A percentile compares a stretch with the other conserved stretches of the same genome.
These are phyloP conservation scores for Melinaea marsaeus DNA, from an alignment of 2,888 invertebrate species.

Conservation along the genomic window DNA sequence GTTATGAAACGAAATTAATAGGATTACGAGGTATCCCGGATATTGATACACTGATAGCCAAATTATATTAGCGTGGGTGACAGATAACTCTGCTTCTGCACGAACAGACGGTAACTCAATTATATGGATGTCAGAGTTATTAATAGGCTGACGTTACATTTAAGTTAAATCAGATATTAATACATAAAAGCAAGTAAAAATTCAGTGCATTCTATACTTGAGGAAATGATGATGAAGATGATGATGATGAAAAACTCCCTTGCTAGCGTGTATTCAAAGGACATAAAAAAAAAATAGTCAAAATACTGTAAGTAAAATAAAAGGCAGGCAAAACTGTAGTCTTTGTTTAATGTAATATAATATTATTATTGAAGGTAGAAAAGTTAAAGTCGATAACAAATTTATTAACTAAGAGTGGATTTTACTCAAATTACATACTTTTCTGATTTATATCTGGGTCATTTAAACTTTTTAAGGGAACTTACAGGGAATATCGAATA, in stretches of 20 bases:
- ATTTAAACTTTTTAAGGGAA: slow-evolving; percentile 16
- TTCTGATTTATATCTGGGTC: not conserved
- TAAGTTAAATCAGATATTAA: no score
- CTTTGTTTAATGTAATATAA: slow-evolving; percentile 14
- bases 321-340: slow-evolving; percentile 2
- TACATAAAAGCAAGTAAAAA: no score
- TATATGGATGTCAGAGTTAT: no score
- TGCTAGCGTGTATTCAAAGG: no score
- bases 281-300: no score
- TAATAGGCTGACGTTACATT: no score
- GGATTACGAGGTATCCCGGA: not conserved
- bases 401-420: slow-evolving; percentile 10
- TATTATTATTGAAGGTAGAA: slow-evolving; percentile 14
- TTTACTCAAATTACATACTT: slow-evolving; percentile 11
- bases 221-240: no score
- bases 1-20: not conserved
- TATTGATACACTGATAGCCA: not conserved
- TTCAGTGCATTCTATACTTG: no score
- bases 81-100: no score
- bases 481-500: not conserved
- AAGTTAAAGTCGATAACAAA: slow-evolving; percentile 15
- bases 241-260: no score
- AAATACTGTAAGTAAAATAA: no score
- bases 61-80: not conserved
- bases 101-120: no score